Conservation (phyloP, 2,888 invertebrate species). For the Dasysyrphus tricinctus region DNA sequence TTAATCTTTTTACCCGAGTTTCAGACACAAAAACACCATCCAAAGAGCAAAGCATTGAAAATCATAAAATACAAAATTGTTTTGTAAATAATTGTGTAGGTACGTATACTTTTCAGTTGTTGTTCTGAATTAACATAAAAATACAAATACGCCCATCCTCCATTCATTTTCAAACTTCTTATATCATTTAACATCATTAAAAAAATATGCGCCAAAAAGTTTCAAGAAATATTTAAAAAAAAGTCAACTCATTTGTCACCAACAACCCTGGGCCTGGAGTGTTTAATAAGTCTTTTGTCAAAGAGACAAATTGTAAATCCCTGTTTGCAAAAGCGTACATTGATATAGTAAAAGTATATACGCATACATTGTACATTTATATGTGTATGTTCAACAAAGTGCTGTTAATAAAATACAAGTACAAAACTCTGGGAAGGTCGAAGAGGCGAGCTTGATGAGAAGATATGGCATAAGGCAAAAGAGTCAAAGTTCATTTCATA, state of each 20-base stretch:
- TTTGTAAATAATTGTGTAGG: too few species aligned
- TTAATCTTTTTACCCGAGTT: too few species aligned
- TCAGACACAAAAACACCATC: too few species aligned
- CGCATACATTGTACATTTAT: neutral
- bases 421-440: constrained; percentile 6
- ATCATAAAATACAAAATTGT: too few species aligned
- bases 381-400: neutral
- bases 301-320: constrained; percentile 15
- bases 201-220: neutral
- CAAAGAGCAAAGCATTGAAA: too few species aligned
- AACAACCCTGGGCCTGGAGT: neutral
- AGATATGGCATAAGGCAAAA: neutral
- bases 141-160: too few species aligned
- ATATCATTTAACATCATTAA: too few species aligned
- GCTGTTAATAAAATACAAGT: constrained; percentile 16
- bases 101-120: too few species aligned
- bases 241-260: constrained; percentile 7
- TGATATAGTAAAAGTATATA: neutral
- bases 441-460: constrained; percentile 6
- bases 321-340: neutral
- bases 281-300: constrained; percentile 20
- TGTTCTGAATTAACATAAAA: too few species aligned
- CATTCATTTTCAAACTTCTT: too few species aligned
- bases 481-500: constrained; percentile 11
- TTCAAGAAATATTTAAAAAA: constrained; percentile 3